Conservation (phyloP, 2,888 invertebrate genomes). For the Mimachlamys varia region DNA sequence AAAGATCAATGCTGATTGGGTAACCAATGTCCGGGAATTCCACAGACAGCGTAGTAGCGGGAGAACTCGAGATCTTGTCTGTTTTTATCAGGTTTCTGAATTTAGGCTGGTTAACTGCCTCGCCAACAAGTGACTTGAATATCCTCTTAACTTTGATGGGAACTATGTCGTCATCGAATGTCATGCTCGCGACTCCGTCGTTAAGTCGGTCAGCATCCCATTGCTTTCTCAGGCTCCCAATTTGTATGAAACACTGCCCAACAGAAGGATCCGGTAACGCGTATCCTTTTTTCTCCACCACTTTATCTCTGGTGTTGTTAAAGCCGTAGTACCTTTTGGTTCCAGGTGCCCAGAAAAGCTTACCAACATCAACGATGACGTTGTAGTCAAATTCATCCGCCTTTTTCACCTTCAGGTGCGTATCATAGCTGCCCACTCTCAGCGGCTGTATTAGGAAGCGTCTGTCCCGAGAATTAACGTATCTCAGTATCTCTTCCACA, state of each 20-base stretch:
- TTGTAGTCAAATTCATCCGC: conserved; percentile 45
- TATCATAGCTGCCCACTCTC: conserved; percentile 39
- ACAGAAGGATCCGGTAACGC: conserved; percentile 28
- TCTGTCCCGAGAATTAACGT: conserved; percentile 32
- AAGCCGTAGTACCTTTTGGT: background rate
- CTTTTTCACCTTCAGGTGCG: conserved; percentile 12
- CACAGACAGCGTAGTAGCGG: conserved; percentile 34
- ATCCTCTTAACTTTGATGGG: conserved; percentile 38
- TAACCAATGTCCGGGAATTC: background rate
- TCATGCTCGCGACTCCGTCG: conserved; percentile 35
- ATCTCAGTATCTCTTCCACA: conserved; percentile 6
- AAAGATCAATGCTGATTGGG: conserved; percentile 33
- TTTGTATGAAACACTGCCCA: background rate
- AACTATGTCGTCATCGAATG: conserved; percentile 21
- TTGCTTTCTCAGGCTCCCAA: background rate
- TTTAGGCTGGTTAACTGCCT: conserved; percentile 36
- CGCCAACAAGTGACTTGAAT: conserved; percentile 38
- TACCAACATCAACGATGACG: conserved; percentile 36
- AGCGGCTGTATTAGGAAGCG: conserved; percentile 39
- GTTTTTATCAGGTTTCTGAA: conserved; percentile 13
- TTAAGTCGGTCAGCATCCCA: conserved; percentile 15
- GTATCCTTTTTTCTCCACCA: conserved; percentile 2
- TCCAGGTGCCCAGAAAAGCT: background rate
- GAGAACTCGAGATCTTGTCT: conserved; percentile 36
- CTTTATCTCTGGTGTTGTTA: background rate